Percentiles rank a stretch among this genome's conserved stretches.
phyloP scores from a whole-genome alignment of 2,888 invertebrate genomes.

The Yponomeuta plumbellus region DNA sequence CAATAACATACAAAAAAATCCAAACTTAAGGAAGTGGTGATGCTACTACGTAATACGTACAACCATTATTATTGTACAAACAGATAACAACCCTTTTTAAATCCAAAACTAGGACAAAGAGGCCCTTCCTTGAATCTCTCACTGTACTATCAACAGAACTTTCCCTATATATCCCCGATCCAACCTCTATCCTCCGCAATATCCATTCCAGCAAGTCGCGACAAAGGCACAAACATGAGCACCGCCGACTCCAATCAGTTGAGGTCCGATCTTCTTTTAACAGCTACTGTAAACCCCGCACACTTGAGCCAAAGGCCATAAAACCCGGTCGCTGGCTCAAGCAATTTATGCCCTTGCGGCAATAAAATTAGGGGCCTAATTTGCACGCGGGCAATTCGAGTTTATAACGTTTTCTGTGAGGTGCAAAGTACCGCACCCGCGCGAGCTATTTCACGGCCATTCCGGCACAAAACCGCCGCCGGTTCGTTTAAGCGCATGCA shows the following conservation, averaged over 20 bases:
- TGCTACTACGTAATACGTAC: too few species aligned
- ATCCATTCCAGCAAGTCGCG: background rate
- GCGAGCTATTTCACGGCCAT: slow-evolving; percentile 67
- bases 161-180: background rate
- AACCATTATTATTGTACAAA: too few species aligned
- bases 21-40: too few species aligned
- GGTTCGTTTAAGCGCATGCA: slow-evolving; percentile 27
- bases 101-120: too few species aligned
- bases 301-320: slow-evolving; percentile 50
- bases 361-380: slow-evolving; percentile 70
- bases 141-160: background rate
- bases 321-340: slow-evolving; percentile 49
- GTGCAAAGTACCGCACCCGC: slow-evolving; percentile 34
- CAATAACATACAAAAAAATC: too few species aligned
- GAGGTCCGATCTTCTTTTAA: slow-evolving; percentile 23
- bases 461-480: slow-evolving; percentile 39
- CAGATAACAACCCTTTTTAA: too few species aligned
- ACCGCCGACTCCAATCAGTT: slow-evolving; percentile 9
- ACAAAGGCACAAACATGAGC: background rate
- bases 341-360: slow-evolving; percentile 62
- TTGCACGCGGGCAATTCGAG: slow-evolving; percentile 55
- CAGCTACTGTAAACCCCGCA: slow-evolving; percentile 53
- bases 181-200: background rate
- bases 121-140: too few species aligned
- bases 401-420: slow-evolving; percentile 56